phyloP scores from a whole-genome alignment of 2,797 vertebrate genomes.

The Silurus lanzhouensis region DNA sequence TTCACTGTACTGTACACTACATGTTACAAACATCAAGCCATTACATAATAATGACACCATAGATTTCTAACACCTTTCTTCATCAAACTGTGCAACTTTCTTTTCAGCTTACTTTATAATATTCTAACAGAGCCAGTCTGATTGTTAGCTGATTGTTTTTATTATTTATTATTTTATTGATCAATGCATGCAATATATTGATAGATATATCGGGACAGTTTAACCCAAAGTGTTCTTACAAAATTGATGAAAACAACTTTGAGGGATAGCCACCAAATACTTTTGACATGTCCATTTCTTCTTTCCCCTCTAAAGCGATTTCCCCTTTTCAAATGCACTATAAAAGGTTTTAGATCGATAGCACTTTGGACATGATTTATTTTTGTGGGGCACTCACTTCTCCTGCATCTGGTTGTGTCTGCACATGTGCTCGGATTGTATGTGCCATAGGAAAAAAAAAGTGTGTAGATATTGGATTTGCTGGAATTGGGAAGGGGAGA shows the following conservation, averaged over 20 bases:
- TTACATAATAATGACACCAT: not conserved
- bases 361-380: constrained; percentile 46
- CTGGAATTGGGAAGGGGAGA: constrained; percentile 31
- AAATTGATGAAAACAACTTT: constrained; percentile 1
- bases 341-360: constrained; percentile 54
- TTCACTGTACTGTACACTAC: too few species aligned
- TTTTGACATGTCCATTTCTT: constrained; percentile 7
- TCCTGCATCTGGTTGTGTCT: constrained; percentile 19
- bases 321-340: constrained; percentile 40
- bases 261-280: constrained; percentile 1
- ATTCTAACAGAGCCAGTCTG: not conserved
- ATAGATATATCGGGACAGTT: constrained; percentile 9
- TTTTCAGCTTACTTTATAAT: not conserved
- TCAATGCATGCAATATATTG: not conserved
- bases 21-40: not conserved
- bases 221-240: constrained; percentile 13
- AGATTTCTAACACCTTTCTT: not conserved
- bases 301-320: constrained; percentile 21
- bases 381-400: constrained; percentile 30
- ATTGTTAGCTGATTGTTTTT: not conserved
- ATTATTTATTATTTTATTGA: not conserved
- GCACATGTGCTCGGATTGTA: constrained; percentile 1
- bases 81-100: not conserved
- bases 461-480: constrained; percentile 21
- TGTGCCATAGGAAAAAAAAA: constrained; percentile 9